These are phyloP conservation scores for Synanthedon myopaeformis DNA, from an alignment of 2,888 invertebrate species.

Conservation along the genomic window DNA sequence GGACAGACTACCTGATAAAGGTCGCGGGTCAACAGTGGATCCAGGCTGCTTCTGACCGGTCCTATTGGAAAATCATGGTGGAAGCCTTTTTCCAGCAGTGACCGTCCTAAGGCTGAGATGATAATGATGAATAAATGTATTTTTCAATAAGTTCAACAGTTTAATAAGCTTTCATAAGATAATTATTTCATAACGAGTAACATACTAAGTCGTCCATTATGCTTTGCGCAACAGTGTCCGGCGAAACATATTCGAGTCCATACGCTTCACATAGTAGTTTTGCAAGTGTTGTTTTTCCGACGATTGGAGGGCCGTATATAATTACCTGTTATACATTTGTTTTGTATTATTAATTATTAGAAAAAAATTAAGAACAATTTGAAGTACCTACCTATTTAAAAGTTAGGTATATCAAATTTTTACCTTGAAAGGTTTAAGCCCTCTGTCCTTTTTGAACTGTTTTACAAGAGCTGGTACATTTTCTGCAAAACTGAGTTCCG, in stretches of 20 bases:
- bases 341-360: background rate
- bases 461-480: slow-evolving; percentile 52
- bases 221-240: slow-evolving; percentile 65
- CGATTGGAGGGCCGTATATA: slow-evolving; percentile 75
- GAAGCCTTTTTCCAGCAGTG: no score
- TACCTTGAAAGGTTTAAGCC: slow-evolving; percentile 70
- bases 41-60: no score
- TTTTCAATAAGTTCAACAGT: no score
- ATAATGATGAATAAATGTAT: no score
- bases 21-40: no score
- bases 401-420: background rate
- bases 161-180: no score
- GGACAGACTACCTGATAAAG: no score
- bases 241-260: slow-evolving; percentile 66
- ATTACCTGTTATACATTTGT: slow-evolving; percentile 34
- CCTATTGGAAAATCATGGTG: no score
- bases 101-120: no score
- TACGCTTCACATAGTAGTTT: slow-evolving; percentile 69
- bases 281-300: slow-evolving; percentile 74
- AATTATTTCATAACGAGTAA: background rate
- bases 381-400: no score
- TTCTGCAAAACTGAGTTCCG: slow-evolving; percentile 61
- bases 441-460: slow-evolving; percentile 63
- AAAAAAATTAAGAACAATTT: no score
- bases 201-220: slow-evolving; percentile 67